These are phyloP conservation scores for Lasioglossum albipes DNA, from an alignment of 1,140 invertebrate genomes.

Conservation along the genomic window DNA sequence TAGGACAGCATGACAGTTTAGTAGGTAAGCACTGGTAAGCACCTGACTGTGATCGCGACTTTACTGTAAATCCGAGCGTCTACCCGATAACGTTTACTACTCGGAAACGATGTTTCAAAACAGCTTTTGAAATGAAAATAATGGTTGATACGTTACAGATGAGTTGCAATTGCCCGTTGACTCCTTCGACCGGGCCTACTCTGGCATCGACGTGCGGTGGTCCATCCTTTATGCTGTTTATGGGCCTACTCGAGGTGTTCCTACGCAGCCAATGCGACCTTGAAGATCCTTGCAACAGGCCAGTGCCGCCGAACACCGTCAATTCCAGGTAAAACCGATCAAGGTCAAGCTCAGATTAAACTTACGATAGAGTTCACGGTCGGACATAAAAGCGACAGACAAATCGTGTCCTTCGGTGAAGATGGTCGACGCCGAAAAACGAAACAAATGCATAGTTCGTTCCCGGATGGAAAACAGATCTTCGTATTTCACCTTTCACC, in stretches of 20 bases:
- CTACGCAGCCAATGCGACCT: conserved; percentile 90
- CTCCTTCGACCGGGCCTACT: conserved; percentile 86
- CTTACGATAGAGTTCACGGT: neutral
- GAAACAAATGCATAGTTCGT: no score
- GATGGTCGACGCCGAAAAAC: neutral
- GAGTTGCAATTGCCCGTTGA: conserved; percentile 87
- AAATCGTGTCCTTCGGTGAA: neutral
- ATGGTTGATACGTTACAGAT: conserved; percentile 63
- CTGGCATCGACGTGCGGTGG: conserved; percentile 90
- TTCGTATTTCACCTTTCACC: no score
- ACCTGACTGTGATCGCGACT: no score
- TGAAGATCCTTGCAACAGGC: conserved; percentile 90
- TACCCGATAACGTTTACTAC: no score
- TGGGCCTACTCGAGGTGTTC: conserved; percentile 91
- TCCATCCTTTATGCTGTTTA: conserved; percentile 91
- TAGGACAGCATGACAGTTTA: no score
- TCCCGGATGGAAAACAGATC: no score
- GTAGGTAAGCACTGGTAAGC: no score
- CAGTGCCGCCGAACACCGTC: conserved; percentile 72
- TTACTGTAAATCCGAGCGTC: no score
- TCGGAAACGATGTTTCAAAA: no score
- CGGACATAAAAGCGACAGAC: neutral
- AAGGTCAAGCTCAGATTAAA: neutral
- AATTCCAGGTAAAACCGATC: conserved; percentile 67
- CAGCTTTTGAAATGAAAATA: no score